Conservation (phyloP, 2,888 invertebrate genomes). For the Icerya purchasi region DNA sequence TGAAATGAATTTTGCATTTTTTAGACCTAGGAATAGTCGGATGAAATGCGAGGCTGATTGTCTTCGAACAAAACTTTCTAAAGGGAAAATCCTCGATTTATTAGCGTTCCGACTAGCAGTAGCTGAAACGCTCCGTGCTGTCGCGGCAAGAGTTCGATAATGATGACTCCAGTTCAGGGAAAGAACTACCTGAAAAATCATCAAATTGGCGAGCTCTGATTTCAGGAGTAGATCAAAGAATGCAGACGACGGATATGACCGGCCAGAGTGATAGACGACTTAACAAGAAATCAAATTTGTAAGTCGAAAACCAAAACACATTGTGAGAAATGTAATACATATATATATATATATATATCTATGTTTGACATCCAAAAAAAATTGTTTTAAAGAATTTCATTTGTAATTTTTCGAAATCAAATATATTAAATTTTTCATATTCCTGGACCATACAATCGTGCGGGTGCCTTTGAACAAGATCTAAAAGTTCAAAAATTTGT, state of each 20-base stretch:
- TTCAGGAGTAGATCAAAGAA: background rate
- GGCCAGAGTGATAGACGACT: background rate
- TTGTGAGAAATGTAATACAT: background rate
- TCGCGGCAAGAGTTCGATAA: too few species aligned
- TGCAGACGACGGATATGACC: too few species aligned
- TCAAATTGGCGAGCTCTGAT: background rate
- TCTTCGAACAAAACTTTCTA: background rate
- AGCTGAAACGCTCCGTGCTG: too few species aligned
- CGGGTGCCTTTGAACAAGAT: too few species aligned
- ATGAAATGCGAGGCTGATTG: background rate
- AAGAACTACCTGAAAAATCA: background rate
- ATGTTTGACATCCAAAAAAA: background rate
- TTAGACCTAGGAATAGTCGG: background rate
- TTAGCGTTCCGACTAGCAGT: background rate
- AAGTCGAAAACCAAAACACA: background rate
- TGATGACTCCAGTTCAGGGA: background rate
- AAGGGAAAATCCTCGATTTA: background rate
- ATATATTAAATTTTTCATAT: background rate
- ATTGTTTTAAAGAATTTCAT: background rate
- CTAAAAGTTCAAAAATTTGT: too few species aligned
- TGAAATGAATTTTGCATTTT: background rate
- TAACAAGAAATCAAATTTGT: background rate
- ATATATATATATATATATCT: too few species aligned
- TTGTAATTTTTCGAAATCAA: background rate
- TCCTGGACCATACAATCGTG: too few species aligned